These are phyloP conservation scores for Amphimallon solstitiale DNA, from an alignment of 2,888 invertebrate genomes.

Conservation along the genomic window DNA sequence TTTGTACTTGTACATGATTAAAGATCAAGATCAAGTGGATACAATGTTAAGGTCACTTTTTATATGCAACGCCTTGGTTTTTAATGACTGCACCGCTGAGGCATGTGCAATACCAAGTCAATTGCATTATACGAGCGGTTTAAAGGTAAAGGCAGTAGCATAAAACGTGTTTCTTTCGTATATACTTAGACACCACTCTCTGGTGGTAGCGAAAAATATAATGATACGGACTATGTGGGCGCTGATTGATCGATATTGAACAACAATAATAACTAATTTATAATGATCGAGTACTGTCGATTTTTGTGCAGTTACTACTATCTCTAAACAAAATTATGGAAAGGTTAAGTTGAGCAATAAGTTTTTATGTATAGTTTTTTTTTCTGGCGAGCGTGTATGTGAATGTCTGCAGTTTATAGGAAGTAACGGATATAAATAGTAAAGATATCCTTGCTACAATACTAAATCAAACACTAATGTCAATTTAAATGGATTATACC, in stretches of 20 bases:
- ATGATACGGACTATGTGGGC: constrained; percentile 10
- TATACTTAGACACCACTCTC: not conserved
- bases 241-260: constrained; percentile 27
- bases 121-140: constrained; percentile 13
- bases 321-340: constrained; percentile 21
- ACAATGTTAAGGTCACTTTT: constrained; percentile 44
- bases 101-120: constrained; percentile 35
- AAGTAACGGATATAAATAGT: not conserved
- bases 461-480: not conserved
- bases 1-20: constrained; percentile 38
- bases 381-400: not conserved
- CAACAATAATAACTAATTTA: constrained; percentile 24
- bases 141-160: constrained; percentile 20
- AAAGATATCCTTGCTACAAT: not conserved
- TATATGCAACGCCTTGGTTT: constrained; percentile 38
- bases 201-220: constrained; percentile 11
- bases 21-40: constrained; percentile 43
- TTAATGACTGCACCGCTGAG: constrained; percentile 32
- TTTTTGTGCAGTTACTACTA: constrained; percentile 10
- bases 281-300: constrained; percentile 5
- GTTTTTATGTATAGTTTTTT: not conserved
- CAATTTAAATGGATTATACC: not conserved
- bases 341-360: constrained; percentile 6
- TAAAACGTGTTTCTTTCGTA: constrained; percentile 22
- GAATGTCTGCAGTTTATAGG: not conserved